Base-by-base conservation (phyloP, 2,888 invertebrate genomes). In the Agriopis marginaria region DNA sequence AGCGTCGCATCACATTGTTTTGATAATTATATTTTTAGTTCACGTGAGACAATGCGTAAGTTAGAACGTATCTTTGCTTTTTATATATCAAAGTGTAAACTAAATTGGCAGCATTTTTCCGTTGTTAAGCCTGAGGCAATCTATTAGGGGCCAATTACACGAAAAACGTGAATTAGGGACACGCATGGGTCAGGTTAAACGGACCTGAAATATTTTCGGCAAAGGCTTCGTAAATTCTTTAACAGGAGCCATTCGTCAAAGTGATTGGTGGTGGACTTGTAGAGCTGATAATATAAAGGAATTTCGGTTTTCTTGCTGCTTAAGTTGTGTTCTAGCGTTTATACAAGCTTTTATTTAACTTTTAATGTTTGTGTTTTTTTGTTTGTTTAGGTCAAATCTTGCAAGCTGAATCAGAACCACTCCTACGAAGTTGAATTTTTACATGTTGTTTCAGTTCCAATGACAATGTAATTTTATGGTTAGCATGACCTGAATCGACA, bases 101-200 rank as follows among this genome's bases (percentile, higher is more conserved):
- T 68, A 75, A 77, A 75, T 71, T 74, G 67, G 67, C 70, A 65
- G 70, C 67, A 62, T 59, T 72, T 72, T 74, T 68, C 68, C 68
- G 75, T 74, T 75, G 73, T 82, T 85, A 76, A 78, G 77, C 79
- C 75, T 70, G 69, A 75, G 70, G 84, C 85, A 87, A 88, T 88
- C 85, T 87, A 84, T 85, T 85, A 86, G 84, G 79, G 78, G 82
- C 77, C 86, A 86, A 88, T 88, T 87, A 87, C 81, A 75, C 72
- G 73, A 74, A 80, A 83, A 82, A 81, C 79, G 75, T 76, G 78
- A 84, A 86, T 86, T 86, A 85, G 78, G 72, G 71, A 79, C 86
- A 87, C 86, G 86, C 83, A 82, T 78, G 72, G 77, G 70, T 74
- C 73, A 42, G 63, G 40, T 44, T 59, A 75, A 68, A 73, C 58